These are phyloP conservation scores for Caprella mutica DNA, from an alignment of 2,888 invertebrate genomes.

Conservation along the genomic window DNA sequence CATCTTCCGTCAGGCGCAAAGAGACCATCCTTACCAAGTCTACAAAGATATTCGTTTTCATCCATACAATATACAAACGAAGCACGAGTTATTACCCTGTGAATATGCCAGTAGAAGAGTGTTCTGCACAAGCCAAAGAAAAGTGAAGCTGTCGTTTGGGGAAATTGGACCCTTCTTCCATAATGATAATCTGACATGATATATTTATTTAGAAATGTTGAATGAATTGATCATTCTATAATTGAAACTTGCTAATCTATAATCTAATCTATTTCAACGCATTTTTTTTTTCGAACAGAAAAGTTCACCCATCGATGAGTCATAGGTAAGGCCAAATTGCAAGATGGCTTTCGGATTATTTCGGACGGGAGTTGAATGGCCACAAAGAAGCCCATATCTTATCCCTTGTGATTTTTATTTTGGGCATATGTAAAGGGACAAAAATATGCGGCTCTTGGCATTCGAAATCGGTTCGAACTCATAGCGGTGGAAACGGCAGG, in stretches of 20 bases:
- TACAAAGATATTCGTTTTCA: no score
- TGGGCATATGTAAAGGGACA: neutral
- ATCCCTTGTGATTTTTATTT: conserved; percentile 2
- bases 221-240: neutral
- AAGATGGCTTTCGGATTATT: neutral
- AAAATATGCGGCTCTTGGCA: no score
- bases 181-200: neutral
- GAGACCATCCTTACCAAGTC: no score
- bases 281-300: neutral
- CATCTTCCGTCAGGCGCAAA: no score
- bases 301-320: neutral
- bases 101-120: no score
- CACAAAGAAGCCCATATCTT: neutral
- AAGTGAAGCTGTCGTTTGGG: neutral
- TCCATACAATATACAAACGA: no score
- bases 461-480: no score
- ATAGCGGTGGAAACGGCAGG: no score
- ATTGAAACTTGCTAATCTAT: neutral
- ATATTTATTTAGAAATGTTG: neutral
- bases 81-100: no score
- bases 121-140: no score
- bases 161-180: neutral
- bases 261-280: neutral
- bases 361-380: neutral
- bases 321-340: neutral